Percentiles rank a stretch among this genome's conserved stretches.
Evolutionary conservation across 2,888 invertebrate species (phyloP).

Genomic region (Vannuccia rotundouncinata): DNA sequence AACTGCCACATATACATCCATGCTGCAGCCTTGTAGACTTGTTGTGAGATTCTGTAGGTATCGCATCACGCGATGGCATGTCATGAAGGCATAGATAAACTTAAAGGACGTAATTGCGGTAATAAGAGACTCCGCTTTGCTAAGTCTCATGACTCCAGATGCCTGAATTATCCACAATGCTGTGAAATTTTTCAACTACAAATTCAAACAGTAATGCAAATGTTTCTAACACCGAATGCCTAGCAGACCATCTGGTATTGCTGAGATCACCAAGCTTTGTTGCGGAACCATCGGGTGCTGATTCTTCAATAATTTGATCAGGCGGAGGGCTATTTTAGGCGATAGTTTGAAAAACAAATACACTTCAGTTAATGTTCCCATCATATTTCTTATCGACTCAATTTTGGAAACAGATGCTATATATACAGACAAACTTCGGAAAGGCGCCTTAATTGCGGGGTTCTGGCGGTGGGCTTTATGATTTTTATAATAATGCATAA

Average conservation of each 20-base stretch:
- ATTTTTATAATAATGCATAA: too few relatives aligned
- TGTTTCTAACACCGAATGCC: background rate
- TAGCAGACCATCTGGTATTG: background rate
- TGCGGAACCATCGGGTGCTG: background rate
- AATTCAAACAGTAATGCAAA: background rate
- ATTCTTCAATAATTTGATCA: background rate
- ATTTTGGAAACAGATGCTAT: background rate
- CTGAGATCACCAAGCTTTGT: background rate
- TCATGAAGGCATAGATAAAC: background rate
- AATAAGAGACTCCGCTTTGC: background rate
- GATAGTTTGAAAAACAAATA: background rate
- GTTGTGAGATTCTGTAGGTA: background rate
- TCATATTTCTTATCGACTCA: background rate
- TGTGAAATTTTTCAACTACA: too few relatives aligned
- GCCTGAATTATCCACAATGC: background rate
- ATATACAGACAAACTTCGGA: too few relatives aligned
- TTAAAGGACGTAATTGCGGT: background rate
- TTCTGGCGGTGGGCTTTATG: too few relatives aligned
- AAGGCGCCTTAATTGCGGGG: too few relatives aligned
- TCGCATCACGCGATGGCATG: background rate
- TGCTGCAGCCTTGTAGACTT: conserved; percentile 1
- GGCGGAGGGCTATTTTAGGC: background rate
- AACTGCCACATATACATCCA: conserved; percentile 1
- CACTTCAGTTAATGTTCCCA: background rate
- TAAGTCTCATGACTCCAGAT: background rate